phyloP scores from a whole-genome alignment of 2,888 invertebrate genomes.

The Pachydiplax longipennis region DNA sequence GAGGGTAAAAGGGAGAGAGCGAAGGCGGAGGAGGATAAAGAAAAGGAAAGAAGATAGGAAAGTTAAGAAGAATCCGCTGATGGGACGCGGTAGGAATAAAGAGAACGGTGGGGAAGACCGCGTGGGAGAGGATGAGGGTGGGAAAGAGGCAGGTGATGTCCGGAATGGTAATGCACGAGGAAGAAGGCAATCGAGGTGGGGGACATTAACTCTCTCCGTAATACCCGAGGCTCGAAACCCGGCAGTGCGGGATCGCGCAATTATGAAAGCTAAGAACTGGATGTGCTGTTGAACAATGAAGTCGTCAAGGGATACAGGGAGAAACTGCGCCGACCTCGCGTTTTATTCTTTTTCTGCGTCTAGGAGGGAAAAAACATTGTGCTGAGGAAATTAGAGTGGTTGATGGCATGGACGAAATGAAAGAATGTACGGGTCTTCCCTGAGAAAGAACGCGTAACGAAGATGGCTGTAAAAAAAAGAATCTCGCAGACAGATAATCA shows the following conservation, averaged over 20 bases:
- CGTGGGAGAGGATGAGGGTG: background rate
- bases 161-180: background rate
- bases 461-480: no score
- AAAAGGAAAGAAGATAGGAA: background rate
- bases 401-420: background rate
- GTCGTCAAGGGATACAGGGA: background rate
- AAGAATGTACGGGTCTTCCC: no score
- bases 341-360: background rate
- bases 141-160: background rate
- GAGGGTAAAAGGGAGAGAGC: background rate
- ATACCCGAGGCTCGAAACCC: background rate
- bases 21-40: background rate
- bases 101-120: background rate
- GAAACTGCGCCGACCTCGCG: background rate
- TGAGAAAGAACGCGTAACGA: no score
- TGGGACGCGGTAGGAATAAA: background rate
- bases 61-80: background rate
- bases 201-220: background rate
- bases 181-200: background rate
- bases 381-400: background rate
- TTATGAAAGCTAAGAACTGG: background rate
- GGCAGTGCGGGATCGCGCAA: conserved; percentile 17
- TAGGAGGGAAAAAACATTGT: background rate
- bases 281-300: conserved; percentile 9
- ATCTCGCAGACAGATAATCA: no score